Evolutionary conservation across 1,140 invertebrate genomes (phyloP), one percentile per base, ranked within the genome.

Genomic region (Tetramorium parvispinum): DNA sequence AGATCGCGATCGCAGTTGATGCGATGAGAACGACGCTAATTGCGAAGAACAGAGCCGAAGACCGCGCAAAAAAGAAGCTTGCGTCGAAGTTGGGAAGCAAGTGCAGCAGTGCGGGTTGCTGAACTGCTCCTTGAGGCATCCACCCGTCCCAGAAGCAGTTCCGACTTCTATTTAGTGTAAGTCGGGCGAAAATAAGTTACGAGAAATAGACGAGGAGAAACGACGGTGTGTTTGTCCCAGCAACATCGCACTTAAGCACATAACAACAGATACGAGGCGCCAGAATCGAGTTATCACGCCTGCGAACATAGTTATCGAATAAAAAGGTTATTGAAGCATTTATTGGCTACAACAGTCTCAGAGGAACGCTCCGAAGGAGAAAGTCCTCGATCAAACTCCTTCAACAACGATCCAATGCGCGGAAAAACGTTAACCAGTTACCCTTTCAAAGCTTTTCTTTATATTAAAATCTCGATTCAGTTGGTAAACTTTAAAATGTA

Each of bases 241-340:
- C 63, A 24, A 49, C 61, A 51, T 57, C 46, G 53, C 66, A 37
- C 68, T 71, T 65, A 40, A 59, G 61, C 21, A 57, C 70, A 53
- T 85, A 88, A 65, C 79, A 65, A 78, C 55, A 46, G 68, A 87
- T 86, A 82, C 79, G 57, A 87, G 73, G 43, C 87, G 57, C 37
- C 18, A 63, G 32, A 79, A 88, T 89, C 68, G 53, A 85, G 87
- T 88, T 88, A 89, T 79, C 81, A 89, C 81, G 55, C 87, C 77
- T 70, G 81, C 76, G 66, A 53, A 88, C 66, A 75, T 88, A 85
- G 82, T 89, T 88, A 89, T 88, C 63, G 70, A 75, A 78, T 85
- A 78, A 78, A 85, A 85, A 85, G 61, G 32, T 85, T 85, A 85
- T 85, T 77, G 82, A 78, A 46, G 82, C 82, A 78, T 85, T 88